Conservation (phyloP, 2,888 invertebrate genomes). For the Nyleta sp. region DNA sequence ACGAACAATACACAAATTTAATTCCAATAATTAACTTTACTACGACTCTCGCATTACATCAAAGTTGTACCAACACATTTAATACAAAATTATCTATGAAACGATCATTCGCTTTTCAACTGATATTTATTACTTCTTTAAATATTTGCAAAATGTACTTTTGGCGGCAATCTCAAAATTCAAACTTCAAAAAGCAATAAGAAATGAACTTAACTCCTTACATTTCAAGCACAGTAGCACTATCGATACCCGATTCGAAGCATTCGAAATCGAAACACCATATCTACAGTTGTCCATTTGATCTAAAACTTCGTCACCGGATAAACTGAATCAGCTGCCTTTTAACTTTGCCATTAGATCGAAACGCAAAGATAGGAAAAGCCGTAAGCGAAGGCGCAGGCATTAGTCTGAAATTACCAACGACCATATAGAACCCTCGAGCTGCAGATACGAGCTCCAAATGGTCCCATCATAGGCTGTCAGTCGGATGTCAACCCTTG, state of each 20-base stretch:
- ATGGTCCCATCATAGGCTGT: conserved; percentile 69
- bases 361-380: conserved; percentile 47
- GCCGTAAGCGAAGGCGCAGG: conserved; percentile 25
- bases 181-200: no score
- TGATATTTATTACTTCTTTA: no score
- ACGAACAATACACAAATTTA: no score
- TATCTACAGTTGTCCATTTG: conserved; percentile 21
- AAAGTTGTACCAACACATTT: no score
- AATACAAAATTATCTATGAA: no score
- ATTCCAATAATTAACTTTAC: no score
- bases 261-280: neutral
- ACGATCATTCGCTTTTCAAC: no score
- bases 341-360: conserved; percentile 58
- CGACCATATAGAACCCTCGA: conserved; percentile 64
- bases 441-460: conserved; percentile 52
- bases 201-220: no score
- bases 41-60: no score
- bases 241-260: neutral
- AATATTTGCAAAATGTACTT: no score
- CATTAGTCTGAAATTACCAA: conserved; percentile 53
- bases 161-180: no score
- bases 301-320: conserved; percentile 10
- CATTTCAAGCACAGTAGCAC: no score
- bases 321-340: conserved; percentile 49
- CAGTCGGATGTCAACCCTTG: conserved; percentile 81